Conservation (phyloP, 1,140 invertebrate genomes). For the Drosophila triauraria region DNA sequence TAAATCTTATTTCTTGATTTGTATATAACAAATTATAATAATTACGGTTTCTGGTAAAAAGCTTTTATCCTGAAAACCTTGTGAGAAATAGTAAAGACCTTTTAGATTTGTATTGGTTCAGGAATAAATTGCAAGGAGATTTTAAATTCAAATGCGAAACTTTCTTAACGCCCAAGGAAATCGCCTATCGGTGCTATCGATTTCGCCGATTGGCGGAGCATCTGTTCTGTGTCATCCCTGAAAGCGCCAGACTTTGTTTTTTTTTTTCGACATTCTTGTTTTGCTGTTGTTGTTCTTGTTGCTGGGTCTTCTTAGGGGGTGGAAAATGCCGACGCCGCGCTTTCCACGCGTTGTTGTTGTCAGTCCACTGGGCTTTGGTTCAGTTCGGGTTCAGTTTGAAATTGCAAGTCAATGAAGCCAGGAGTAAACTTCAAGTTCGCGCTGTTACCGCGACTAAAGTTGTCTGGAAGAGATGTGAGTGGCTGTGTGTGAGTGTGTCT, state of each 20-base stretch:
- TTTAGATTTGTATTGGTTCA: background rate
- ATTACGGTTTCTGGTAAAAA: no score
- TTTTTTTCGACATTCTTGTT: conserved; percentile 34
- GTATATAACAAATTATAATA: no score
- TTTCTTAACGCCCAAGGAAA: background rate
- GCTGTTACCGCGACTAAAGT: conserved; percentile 85
- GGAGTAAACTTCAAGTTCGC: conserved; percentile 84
- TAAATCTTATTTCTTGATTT: no score
- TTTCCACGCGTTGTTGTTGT: conserved; percentile 52
- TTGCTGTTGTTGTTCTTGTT: conserved; percentile 61
- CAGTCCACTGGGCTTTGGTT: conserved; percentile 17
- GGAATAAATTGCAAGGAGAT: background rate
- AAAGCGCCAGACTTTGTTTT: conserved; percentile 44
- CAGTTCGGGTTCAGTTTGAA: conserved; percentile 68
- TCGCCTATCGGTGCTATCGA: conserved; percentile 50
- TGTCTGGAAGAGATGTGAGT: conserved; percentile 85
- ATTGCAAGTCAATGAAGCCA: conserved; percentile 85
- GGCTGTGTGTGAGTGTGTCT: conserved; percentile 41
- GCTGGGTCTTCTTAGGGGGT: conserved; percentile 62
- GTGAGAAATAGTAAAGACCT: background rate
- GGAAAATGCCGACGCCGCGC: conserved; percentile 55
- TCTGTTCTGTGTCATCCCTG: conserved; percentile 16
- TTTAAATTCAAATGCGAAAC: conserved; percentile 4
- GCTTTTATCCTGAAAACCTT: background rate
- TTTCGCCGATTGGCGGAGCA: conserved; percentile 16